Evolutionary conservation across 2,888 invertebrate genomes (phyloP), one percentile per base, ranked within the genome.

Genomic region (Pristionchus exspectatus): DNA sequence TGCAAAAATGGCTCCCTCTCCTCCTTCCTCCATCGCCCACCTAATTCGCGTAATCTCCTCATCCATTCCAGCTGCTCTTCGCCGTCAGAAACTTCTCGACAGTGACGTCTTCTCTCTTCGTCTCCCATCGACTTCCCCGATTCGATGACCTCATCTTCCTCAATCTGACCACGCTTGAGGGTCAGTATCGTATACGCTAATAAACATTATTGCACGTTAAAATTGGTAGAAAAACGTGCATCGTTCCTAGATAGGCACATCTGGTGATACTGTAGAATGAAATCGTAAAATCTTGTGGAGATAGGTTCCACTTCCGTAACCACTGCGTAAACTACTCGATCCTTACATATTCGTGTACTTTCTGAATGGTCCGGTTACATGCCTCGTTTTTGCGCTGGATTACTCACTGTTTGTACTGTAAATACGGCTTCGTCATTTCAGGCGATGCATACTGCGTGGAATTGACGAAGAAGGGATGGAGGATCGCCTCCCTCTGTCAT

Each of bases 141-240:
- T 96, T 95, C 89, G 96, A 97, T 93, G 96, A 96, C 89, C 95
- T 96, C 27, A 96, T 97, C 90, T 97, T 96, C 95, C 96, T 97
- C 90, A 97, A 97, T 95, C 94, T 97, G 56, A 97, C 96, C 86
- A 97, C 97, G 0, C 95, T 97, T 84, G 97, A 97, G 95, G 96
- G 96, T 85, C 2, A 16, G 85, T 63, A 18, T 59, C 59, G 14
- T 21, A 18, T 5, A 4, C 59, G 59, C 24, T 56, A 59, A 12
- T 50, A 0, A 50, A 1, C 44, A 50, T 50, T 50, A 10, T 50
- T 50, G 9, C 44, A 12, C 12, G 4, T 50, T 0, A 50, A 50
- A 50, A 10, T 50, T 12, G 38, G 38, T 3, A 38, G n/a, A n/a
- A n/a, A n/a, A n/a, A n/a, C n/a, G n/a, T n/a, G n/a, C n/a, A n/a